Evolutionary conservation across 2,797 vertebrate genomes (phyloP).

Genomic region (Champsocephalus gunnari): DNA sequence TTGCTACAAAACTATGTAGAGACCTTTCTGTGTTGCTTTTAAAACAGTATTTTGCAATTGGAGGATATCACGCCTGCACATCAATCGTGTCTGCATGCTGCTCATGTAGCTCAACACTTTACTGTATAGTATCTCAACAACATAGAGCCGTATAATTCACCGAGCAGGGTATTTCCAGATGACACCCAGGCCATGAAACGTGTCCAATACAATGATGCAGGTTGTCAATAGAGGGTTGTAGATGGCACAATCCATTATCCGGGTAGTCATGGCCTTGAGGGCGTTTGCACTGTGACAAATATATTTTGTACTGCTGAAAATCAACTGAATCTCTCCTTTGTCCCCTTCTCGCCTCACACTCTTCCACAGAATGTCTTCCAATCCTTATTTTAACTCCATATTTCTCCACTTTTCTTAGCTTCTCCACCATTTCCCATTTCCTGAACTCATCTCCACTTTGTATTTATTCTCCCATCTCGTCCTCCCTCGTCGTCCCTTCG

Average conservation of each 20-base stretch:
- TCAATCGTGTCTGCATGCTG: neutral
- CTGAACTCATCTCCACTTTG: neutral
- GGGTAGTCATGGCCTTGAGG: slow-evolving; percentile 16
- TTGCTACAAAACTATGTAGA: neutral
- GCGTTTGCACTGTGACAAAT: slow-evolving; percentile 28
- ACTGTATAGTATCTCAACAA: neutral
- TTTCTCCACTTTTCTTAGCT: neutral
- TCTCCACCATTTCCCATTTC: neutral
- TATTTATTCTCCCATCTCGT: slow-evolving; percentile 5
- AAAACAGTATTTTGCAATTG: neutral
- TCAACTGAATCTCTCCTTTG: slow-evolving; percentile 3
- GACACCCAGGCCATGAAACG: slow-evolving; percentile 33
- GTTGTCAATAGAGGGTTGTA: slow-evolving; percentile 19
- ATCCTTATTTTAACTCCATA: neutral
- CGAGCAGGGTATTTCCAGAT: neutral
- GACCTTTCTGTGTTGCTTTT: neutral
- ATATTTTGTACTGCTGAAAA: neutral
- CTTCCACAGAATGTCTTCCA: neutral
- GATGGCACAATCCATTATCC: slow-evolving; percentile 37
- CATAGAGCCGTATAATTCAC: neutral
- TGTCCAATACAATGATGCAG: slow-evolving; percentile 33
- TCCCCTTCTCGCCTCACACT: neutral
- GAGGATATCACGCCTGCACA: neutral
- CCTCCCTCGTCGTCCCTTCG: slow-evolving; percentile 3
- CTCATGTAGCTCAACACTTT: neutral